These are phyloP conservation scores for Agrochola lychnidis DNA, from an alignment of 2,888 invertebrate species.

Conservation along the genomic window DNA sequence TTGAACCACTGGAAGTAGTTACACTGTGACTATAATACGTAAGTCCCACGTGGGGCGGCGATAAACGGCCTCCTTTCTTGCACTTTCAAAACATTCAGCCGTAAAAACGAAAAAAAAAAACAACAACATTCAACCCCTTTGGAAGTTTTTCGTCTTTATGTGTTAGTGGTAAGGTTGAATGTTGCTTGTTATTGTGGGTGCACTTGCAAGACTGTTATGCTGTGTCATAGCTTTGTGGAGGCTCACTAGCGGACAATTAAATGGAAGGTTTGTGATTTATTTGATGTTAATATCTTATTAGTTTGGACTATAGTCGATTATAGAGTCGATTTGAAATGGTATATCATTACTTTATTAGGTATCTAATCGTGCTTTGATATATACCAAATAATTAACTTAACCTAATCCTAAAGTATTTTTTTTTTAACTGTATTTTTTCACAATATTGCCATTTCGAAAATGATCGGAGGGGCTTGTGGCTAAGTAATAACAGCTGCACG, in stretches of 20 bases:
- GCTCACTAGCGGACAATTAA: conserved; percentile 1
- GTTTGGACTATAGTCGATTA: neutral
- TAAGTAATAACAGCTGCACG: too few relatives aligned
- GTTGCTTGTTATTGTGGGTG: neutral
- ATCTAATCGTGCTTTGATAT: too few relatives aligned
- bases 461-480: too few relatives aligned
- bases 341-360: neutral
- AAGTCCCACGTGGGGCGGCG: conserved; percentile 59
- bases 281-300: neutral
- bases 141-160: conserved; percentile 16
- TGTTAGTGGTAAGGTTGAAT: conserved; percentile 1
- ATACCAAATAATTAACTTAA: neutral
- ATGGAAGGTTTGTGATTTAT: conserved; percentile 5
- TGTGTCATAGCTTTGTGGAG: conserved; percentile 14
- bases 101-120: conserved; percentile 64
- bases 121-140: conserved; percentile 22
- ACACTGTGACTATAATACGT: conserved; percentile 23
- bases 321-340: neutral
- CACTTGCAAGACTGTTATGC: conserved; percentile 20
- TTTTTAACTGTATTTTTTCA: neutral
- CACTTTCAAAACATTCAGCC: conserved; percentile 68
- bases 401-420: too few relatives aligned
- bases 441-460: neutral
- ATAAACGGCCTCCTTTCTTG: conserved; percentile 72
- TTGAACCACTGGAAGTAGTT: conserved; percentile 16